Evolutionary conservation across 2,888 invertebrate species (phyloP).

Genomic region (Ypsolopha scabrella): DNA sequence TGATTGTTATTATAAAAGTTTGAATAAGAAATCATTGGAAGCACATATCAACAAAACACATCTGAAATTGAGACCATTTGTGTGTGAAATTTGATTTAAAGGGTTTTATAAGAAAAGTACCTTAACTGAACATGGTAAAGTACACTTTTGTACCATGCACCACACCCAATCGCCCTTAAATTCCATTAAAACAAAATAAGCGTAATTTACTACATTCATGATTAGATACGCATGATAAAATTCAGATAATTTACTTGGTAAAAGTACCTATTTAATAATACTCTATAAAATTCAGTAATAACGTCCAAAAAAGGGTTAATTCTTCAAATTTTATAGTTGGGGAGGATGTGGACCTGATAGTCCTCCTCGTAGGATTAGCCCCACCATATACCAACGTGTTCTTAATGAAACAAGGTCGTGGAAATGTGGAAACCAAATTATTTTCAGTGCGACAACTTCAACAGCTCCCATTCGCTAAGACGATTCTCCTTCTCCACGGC

Average conservation of each 20-base stretch:
- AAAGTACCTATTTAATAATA: no score
- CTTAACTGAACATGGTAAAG: constrained; percentile 24
- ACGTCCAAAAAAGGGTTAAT: no score
- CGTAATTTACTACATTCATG: no score
- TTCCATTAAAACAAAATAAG: no score
- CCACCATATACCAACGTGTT: constrained; percentile 5
- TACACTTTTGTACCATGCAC: constrained; percentile 17
- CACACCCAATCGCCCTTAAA: no score
- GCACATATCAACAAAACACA: constrained; percentile 40
- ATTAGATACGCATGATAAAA: no score
- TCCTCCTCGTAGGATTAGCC: constrained; percentile 6
- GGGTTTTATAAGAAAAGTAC: constrained; percentile 39
- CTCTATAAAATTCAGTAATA: no score
- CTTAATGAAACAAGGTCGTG: constrained; percentile 8
- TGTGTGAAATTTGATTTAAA: constrained; percentile 33
- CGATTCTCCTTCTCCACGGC: neutral
- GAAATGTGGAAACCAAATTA: neutral
- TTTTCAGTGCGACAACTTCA: constrained; percentile 5
- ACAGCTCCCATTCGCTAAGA: neutral
- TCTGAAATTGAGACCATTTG: constrained; percentile 26
- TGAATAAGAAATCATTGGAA: constrained; percentile 29
- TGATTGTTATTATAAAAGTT: constrained; percentile 26
- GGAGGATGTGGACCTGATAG: constrained; percentile 10
- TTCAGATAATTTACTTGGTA: no score
- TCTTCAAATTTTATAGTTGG: no score